Evolutionary conservation across 1,140 invertebrate species (phyloP).

Genomic region (Globodera ellingtonae): DNA sequence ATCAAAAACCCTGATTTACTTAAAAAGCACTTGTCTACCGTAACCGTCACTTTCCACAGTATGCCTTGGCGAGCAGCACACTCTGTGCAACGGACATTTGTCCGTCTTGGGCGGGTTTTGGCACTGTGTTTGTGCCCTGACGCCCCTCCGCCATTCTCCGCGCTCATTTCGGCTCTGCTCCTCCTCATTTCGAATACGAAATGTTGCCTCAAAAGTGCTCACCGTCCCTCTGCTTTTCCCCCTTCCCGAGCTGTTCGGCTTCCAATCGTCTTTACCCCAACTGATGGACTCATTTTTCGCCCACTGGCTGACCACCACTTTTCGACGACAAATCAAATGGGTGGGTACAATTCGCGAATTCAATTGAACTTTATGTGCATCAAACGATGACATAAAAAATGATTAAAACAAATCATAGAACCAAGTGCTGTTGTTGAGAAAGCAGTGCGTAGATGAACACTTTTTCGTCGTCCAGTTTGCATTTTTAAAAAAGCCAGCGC

Average conservation of each 20-base stretch:
- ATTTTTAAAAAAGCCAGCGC: neutral
- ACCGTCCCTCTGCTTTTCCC: neutral
- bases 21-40: neutral
- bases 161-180: neutral
- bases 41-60: neutral
- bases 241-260: neutral
- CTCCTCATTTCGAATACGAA: neutral
- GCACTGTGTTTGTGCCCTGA: neutral
- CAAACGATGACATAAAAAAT: no score
- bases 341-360: neutral
- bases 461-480: neutral
- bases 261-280: neutral
- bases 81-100: conserved; percentile 5
- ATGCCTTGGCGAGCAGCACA: neutral
- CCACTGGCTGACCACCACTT: neutral
- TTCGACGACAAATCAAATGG: neutral
- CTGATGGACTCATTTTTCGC: conserved; percentile 1
- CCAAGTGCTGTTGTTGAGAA: conserved; percentile 10
- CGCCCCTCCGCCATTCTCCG: neutral
- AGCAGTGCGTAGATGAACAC: neutral
- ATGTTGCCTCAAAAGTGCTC: neutral
- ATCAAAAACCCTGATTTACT: no score
- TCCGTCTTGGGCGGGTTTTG: neutral
- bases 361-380: neutral
- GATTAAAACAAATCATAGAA: neutral